Percentiles rank a stretch among this genome's conserved stretches.
Evolutionary conservation across 2,797 vertebrate genomes (phyloP).

Genomic region (Knipowitschia caucasica): DNA sequence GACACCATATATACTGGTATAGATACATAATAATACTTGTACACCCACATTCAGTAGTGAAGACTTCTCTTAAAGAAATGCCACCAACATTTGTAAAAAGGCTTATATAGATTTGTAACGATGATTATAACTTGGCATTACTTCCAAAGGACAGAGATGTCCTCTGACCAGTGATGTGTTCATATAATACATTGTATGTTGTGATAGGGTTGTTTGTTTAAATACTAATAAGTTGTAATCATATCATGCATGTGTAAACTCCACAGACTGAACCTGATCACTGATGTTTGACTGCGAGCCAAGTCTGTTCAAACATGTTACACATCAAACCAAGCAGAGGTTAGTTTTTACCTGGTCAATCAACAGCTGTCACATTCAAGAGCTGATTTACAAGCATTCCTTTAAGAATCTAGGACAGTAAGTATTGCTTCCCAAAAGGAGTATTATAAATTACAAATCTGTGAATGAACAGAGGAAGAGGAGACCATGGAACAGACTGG

Average conservation of each 20-base stretch:
- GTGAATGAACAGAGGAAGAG: too few relatives aligned
- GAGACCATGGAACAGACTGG: too few relatives aligned
- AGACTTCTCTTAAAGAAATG: neutral
- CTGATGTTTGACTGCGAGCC: constrained; percentile 13
- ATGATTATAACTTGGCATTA: constrained; percentile 8
- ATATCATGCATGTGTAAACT: neutral
- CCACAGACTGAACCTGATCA: constrained; percentile 4
- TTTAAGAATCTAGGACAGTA: constrained; percentile 1
- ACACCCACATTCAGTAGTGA: too few relatives aligned
- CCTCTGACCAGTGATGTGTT: constrained; percentile 29
- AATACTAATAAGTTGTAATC: too few relatives aligned
- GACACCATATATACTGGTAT: too few relatives aligned
- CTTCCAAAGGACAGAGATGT: neutral
- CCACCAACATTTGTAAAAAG: neutral
- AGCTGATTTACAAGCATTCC: neutral
- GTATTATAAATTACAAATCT: too few relatives aligned
- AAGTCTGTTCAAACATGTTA: constrained; percentile 35
- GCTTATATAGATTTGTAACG: neutral
- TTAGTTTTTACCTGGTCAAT: neutral
- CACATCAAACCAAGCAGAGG: constrained; percentile 4
- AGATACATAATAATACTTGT: too few relatives aligned
- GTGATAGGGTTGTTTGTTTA: too few relatives aligned
- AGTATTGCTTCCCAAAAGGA: too few relatives aligned
- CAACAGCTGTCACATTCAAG: neutral
- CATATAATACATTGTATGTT: constrained; percentile 39